A percentile compares a stretch with the other conserved stretches of the same genome.
These are phyloP conservation scores for Calephelis perditalis DNA, from an alignment of 2,888 invertebrate species.

Conservation along the genomic window DNA sequence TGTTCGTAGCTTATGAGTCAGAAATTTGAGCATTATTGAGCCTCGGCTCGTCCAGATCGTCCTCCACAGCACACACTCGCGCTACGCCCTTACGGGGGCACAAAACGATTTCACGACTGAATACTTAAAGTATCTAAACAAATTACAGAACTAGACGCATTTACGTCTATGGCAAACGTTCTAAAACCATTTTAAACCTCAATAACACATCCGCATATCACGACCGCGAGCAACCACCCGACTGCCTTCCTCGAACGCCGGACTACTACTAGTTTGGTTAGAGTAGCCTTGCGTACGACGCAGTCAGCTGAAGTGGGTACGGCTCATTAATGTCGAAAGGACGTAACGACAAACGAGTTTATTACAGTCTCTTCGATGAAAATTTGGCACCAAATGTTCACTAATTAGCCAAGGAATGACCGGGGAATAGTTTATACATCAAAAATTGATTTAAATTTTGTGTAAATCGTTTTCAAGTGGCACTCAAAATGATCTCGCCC, in stretches of 20 bases:
- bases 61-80: slow-evolving; percentile 44
- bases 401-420: slow-evolving; percentile 27
- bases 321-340: slow-evolving; percentile 64
- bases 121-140: slow-evolving; percentile 5
- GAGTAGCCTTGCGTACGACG: slow-evolving; percentile 75
- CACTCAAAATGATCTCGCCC: slow-evolving; percentile 78
- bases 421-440: slow-evolving; percentile 31
- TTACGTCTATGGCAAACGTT: slow-evolving; percentile 57
- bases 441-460: slow-evolving; percentile 44
- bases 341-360: slow-evolving; percentile 48
- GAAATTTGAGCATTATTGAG: slow-evolving; percentile 90
- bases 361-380: slow-evolving; percentile 40
- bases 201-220: slow-evolving; percentile 58
- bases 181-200: slow-evolving; percentile 58
- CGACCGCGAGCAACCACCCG: slow-evolving; percentile 44
- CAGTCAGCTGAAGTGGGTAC: slow-evolving; percentile 76
- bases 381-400: slow-evolving; percentile 28
- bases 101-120: slow-evolving; percentile 26
- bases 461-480: slow-evolving; percentile 52
- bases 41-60: slow-evolving; percentile 64
- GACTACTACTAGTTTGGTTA: slow-evolving; percentile 66
- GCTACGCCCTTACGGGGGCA: slow-evolving; percentile 34
- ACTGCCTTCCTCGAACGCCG: slow-evolving; percentile 53
- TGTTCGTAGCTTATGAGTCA: slow-evolving; percentile 90
- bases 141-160: slow-evolving; percentile 30